Evolutionary conservation across 1,140 invertebrate genomes (phyloP).

Genomic region (Zaprionus gabonicus): DNA sequence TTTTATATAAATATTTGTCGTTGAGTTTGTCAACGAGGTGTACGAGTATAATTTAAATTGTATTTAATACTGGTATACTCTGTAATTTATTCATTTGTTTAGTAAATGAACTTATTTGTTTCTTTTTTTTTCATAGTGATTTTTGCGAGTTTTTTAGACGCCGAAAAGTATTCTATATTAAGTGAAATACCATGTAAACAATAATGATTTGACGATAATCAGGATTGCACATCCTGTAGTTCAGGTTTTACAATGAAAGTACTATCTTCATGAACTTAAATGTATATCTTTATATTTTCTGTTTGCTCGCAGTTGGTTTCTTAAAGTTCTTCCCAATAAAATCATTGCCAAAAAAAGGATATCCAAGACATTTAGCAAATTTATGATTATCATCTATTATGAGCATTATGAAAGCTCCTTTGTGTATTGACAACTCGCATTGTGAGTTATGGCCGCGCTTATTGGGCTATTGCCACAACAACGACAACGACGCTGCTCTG

Average conservation of each 20-base stretch:
- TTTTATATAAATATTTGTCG: constrained; percentile 13
- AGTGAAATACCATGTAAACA: no score
- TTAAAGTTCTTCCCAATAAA: background rate
- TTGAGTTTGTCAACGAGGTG: background rate
- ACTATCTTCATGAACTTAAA: no score
- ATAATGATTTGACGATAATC: no score
- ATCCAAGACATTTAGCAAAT: constrained; percentile 12
- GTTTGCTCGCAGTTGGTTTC: background rate
- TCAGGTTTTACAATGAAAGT: no score
- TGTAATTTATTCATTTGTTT: background rate
- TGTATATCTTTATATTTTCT: no score
- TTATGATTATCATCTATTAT: constrained; percentile 28
- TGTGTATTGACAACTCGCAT: constrained; percentile 48
- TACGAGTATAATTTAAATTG: background rate
- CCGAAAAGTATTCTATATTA: background rate
- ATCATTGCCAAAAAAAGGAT: background rate
- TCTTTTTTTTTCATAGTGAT: background rate
- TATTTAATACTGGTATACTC: background rate
- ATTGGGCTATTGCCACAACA: constrained; percentile 3
- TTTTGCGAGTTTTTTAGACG: background rate
- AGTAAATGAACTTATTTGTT: background rate
- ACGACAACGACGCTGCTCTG: background rate
- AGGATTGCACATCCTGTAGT: no score
- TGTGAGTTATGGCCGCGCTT: constrained; percentile 44
- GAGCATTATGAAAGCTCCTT: constrained; percentile 42